phyloP scores from a whole-genome alignment of 2,888 invertebrate genomes.

The Papilio elwesi region DNA sequence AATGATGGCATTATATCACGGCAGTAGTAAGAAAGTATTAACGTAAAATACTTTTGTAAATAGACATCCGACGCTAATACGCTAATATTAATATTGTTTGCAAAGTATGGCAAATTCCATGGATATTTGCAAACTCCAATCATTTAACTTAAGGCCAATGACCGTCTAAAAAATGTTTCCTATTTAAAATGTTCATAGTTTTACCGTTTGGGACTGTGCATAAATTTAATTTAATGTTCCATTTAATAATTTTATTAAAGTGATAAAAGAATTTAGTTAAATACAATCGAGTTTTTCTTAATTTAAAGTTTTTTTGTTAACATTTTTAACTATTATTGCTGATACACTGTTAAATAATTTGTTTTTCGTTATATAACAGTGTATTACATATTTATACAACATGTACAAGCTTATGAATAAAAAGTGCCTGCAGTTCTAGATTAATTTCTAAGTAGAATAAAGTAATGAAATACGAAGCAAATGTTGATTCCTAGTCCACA shows the following conservation, averaged over 20 bases:
- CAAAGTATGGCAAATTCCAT: constrained; percentile 1
- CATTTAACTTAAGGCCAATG: constrained; percentile 4
- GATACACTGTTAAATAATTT: neutral
- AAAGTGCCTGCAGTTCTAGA: neutral
- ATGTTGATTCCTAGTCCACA: constrained; percentile 40
- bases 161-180: constrained; percentile 9
- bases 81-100: neutral
- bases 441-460: neutral
- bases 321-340: neutral
- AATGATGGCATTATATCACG: neutral
- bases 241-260: constrained; percentile 1
- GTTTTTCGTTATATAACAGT: neutral
- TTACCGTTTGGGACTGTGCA: constrained; percentile 8
- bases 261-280: neutral
- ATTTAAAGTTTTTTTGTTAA: neutral
- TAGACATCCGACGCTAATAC: neutral
- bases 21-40: neutral
- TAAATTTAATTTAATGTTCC: constrained; percentile 5
- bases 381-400: neutral
- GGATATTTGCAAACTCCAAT: constrained; percentile 4
- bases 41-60: neutral
- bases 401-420: too few relatives aligned
- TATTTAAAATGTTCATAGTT: constrained; percentile 4
- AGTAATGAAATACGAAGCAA: constrained; percentile 4
- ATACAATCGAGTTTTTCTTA: too few relatives aligned